Conservation (phyloP, 2,888 invertebrate genomes). For the Chloroclysta siterata region DNA sequence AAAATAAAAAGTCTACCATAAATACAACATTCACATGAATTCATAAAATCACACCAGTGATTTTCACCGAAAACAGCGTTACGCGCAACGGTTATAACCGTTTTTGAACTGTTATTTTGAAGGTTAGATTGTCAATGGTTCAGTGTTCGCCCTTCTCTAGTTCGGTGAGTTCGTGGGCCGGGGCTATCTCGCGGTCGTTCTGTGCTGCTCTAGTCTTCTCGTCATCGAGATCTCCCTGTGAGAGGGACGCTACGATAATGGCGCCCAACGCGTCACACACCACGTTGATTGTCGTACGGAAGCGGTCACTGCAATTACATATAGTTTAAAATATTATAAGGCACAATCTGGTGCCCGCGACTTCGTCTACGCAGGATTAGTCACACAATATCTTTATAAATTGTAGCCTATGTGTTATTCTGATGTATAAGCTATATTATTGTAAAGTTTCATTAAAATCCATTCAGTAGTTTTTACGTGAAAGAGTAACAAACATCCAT, state of each 20-base stretch:
- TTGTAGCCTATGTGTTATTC: too few species aligned
- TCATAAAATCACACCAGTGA: slow-evolving; percentile 37
- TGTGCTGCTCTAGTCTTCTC: slow-evolving; percentile 69
- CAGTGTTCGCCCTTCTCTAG: slow-evolving; percentile 81
- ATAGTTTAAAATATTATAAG: not conserved
- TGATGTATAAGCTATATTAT: too few species aligned
- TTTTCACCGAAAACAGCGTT: slow-evolving; percentile 53
- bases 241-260: slow-evolving; percentile 94
- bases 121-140: slow-evolving; percentile 36
- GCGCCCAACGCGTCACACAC: slow-evolving; percentile 98
- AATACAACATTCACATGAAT: slow-evolving; percentile 40
- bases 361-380: too few species aligned
- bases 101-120: slow-evolving; percentile 35
- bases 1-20: slow-evolving; percentile 31
- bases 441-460: too few species aligned
- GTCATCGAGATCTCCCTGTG: slow-evolving; percentile 87
- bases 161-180: slow-evolving; percentile 88
- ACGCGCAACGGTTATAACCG: slow-evolving; percentile 52
- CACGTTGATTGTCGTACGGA: slow-evolving; percentile 96
- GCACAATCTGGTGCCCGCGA: too few species aligned
- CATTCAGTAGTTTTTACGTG: too few species aligned
- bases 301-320: slow-evolving; percentile 88
- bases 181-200: slow-evolving; percentile 77
- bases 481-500: too few species aligned
- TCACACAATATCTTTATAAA: too few species aligned